Evolutionary conservation across 2,113 vertebrate genomes (phyloP), one percentile per base, ranked within the genome.

Genomic region (Odobenus rosmarus): DNA sequence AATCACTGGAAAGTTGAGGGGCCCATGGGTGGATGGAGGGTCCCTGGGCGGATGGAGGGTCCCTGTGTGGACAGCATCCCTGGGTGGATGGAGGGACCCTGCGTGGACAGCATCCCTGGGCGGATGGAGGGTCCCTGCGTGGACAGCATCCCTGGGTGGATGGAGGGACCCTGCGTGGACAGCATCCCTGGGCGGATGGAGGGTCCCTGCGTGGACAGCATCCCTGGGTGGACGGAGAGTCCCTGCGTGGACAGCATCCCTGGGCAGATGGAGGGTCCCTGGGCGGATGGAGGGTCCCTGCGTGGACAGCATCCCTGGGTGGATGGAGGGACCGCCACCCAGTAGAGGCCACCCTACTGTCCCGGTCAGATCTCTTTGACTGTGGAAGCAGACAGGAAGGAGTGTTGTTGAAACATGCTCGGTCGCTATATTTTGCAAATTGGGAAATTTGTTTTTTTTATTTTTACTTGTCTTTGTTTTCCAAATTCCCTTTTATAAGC

Each of bases 361-460:
- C 6, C 72, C 10, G 33, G 67, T 18, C 67, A 69, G 67, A 69
- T 33, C 7, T 2, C 3, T 24, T 42, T 18, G 3, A 2, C 31
- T 2, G 10, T 10, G 21, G 36, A 21, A 7, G 23, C 4, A 5
- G 28, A 42, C 3, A 36, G 57, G 64, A 36, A 42, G 49, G 28
- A 28, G 3, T 11, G 4, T 3, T 39, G 14, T 9, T 0, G 7
- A 15, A 62, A 39, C 1, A 4, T 10, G 1, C 13, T 12, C 4
- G 14, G 51, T 24, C 4, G 42, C 39, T 28, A 0, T 7, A 23
- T 53, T 1, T 39, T 69, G 67, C 15, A 19, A 61, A 23, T 39
- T 21, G 77, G 90, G 62, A 49, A 18, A 24, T 21, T 67, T 33
- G 18, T 71, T 74, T 72, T 84, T 51, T n/a, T 6, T 15, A 9